A percentile compares a stretch with the other conserved stretches of the same genome.
Evolutionary conservation across 2,888 invertebrate species (phyloP).

Genomic region (Ptilodon capucinus): DNA sequence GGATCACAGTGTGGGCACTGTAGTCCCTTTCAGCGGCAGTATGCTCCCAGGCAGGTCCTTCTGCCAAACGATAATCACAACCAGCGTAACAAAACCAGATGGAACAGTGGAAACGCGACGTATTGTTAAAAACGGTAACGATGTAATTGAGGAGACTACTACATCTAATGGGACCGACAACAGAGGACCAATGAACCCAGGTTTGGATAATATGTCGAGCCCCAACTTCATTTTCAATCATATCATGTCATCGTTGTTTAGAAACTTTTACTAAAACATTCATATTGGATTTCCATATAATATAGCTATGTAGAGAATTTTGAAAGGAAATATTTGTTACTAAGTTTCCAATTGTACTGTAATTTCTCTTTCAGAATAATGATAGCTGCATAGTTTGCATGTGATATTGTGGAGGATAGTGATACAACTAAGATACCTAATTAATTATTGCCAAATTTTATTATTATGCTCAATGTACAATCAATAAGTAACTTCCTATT

Average conservation of each 20-base stretch:
- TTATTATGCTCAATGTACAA: background rate
- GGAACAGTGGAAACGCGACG: constrained; percentile 67
- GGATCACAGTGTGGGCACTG: constrained; percentile 27
- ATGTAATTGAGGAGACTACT: constrained; percentile 65
- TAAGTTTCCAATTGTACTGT: constrained; percentile 3
- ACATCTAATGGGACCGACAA: constrained; percentile 44
- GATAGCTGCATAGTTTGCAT: constrained; percentile 11
- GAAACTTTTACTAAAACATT: constrained; percentile 59
- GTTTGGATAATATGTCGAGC: constrained; percentile 46
- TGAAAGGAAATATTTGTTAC: background rate
- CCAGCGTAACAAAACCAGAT: constrained; percentile 69
- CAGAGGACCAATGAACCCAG: constrained; percentile 37
- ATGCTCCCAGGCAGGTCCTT: constrained; percentile 64
- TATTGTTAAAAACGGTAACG: constrained; percentile 70
- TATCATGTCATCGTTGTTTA: constrained; percentile 57
- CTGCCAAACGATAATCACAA: constrained; percentile 72
- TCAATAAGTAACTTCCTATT: background rate
- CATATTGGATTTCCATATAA: constrained; percentile 2
- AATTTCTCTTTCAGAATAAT: constrained; percentile 6
- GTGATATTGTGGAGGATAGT: constrained; percentile 14
- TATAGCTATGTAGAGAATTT: constrained; percentile 17
- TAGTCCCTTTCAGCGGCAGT: constrained; percentile 52
- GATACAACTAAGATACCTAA: constrained; percentile 4
- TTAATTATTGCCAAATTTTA: constrained; percentile 7
- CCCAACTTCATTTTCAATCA: constrained; percentile 47